Conservation (phyloP, 2,888 invertebrate genomes). For the Bombylius major region DNA sequence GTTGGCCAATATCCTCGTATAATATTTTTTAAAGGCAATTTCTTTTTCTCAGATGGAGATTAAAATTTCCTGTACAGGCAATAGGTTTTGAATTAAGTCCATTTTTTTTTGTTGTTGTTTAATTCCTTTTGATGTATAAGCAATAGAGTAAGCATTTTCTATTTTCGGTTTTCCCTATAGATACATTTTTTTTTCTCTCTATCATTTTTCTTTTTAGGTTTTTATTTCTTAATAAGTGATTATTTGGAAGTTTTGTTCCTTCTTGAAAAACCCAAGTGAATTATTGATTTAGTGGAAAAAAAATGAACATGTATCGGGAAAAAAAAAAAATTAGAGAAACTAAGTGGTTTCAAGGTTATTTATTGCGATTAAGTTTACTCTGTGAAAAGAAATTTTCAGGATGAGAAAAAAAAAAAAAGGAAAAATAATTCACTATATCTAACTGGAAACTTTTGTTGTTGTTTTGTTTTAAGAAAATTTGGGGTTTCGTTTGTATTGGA, state of each 20-base stretch:
- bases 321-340: no score
- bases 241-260: constrained; percentile 6
- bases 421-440: no score
- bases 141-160: no score
- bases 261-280: constrained; percentile 1
- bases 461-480: no score
- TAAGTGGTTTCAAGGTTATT: neutral
- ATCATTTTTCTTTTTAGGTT: neutral
- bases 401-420: no score
- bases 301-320: no score
- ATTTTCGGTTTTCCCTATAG: no score
- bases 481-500: no score
- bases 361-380: neutral
- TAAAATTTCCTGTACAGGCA: neutral
- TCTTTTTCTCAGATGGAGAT: constrained; percentile 1
- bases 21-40: constrained; percentile 3
- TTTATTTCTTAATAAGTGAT: constrained; percentile 6
- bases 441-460: no score
- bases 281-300: constrained; percentile 3
- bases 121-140: no score
- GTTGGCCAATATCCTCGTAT: constrained; percentile 5
- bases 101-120: no score
- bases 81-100: no score
- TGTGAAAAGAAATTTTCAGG: neutral
- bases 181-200: neutral